Conservation (phyloP, 2,888 invertebrate genomes). For the Dryobotodes eremita region DNA sequence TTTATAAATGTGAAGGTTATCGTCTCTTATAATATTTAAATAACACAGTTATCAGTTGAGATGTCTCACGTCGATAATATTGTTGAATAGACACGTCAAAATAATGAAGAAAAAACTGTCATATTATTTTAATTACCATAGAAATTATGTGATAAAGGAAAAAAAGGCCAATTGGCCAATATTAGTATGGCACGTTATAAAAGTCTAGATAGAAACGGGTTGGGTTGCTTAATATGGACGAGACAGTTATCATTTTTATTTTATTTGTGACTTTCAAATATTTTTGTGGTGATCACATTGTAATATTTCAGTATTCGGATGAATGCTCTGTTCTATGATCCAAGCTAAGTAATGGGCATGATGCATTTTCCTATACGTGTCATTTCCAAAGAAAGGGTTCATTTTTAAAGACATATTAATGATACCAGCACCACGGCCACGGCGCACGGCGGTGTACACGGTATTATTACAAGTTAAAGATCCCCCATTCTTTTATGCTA, state of each 20-base stretch:
- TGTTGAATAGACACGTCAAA: conserved; percentile 21
- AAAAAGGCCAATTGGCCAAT: background rate
- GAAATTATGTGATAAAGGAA: background rate
- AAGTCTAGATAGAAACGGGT: conserved; percentile 28
- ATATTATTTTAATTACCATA: conserved; percentile 19
- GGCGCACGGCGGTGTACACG: too few species aligned
- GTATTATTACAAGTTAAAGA: background rate
- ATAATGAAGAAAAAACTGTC: conserved; percentile 19
- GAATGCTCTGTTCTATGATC: background rate
- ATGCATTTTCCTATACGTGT: background rate
- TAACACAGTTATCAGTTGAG: conserved; percentile 39
- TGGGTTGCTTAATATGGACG: background rate
- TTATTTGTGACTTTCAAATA: background rate
- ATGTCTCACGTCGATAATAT: conserved; percentile 28
- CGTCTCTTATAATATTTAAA: conserved; percentile 50
- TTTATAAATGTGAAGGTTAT: conserved; percentile 58
- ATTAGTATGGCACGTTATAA: conserved; percentile 1
- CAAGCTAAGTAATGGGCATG: background rate
- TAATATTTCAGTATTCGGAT: background rate
- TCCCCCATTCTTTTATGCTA: background rate
- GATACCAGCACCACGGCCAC: too few species aligned
- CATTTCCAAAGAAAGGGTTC: background rate
- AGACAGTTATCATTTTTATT: background rate
- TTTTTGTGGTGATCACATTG: background rate
- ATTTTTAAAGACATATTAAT: background rate